Evolutionary conservation across 2,888 invertebrate species (phyloP).

Genomic region (Deladenus siricidicola): DNA sequence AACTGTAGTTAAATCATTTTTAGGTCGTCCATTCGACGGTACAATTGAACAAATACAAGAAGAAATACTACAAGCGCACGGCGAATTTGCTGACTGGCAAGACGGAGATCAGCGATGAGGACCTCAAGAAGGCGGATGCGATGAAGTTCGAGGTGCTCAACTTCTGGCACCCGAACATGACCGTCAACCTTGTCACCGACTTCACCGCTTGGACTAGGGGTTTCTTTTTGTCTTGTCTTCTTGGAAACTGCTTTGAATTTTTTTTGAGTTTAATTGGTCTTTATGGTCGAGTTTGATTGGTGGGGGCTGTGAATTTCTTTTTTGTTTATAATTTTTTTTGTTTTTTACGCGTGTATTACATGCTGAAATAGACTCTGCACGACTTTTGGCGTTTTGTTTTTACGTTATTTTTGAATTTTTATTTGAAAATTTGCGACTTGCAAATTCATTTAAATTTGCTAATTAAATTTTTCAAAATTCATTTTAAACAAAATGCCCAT

Average conservation of each 20-base stretch:
- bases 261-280: no score
- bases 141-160: slow-evolving; percentile 68
- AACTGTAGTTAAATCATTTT: neutral
- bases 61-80: slow-evolving; percentile 73
- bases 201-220: slow-evolving; percentile 89
- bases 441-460: no score
- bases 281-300: no score
- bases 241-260: slow-evolving; percentile 8
- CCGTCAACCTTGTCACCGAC: slow-evolving; percentile 86
- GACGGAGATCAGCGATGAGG: slow-evolving; percentile 49
- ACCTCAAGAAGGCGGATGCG: slow-evolving; percentile 60
- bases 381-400: no score
- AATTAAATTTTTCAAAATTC: no score
- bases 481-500: no score
- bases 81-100: slow-evolving; percentile 87
- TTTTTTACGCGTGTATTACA: no score
- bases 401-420: neutral
- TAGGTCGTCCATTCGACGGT: slow-evolving; percentile 8
- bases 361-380: no score
- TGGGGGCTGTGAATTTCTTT: no score
- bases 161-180: slow-evolving; percentile 98
- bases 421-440: no score
- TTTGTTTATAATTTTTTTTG: no score
- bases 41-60: slow-evolving; percentile 63
- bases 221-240: neutral